Evolutionary conservation across 2,888 invertebrate species (phyloP).

Genomic region (Pantelozetes paolii): DNA sequence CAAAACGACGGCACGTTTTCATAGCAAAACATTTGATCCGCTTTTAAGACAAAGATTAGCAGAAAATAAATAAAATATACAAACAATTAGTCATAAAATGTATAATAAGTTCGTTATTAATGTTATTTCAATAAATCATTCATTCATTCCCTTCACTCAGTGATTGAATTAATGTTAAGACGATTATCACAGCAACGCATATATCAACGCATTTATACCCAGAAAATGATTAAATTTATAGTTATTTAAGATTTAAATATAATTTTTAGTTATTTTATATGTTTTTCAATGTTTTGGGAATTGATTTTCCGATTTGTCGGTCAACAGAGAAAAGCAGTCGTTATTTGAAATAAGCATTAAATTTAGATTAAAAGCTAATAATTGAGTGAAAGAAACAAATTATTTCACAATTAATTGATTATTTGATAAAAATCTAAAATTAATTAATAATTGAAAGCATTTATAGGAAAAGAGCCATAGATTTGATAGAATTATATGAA

Average conservation of each 20-base stretch:
- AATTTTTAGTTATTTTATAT: too few relatives aligned
- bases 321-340: not conserved
- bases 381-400: not conserved
- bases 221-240: slow-evolving; percentile 14
- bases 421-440: slow-evolving; percentile 30
- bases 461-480: too few relatives aligned
- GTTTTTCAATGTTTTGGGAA: not conserved
- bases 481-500: too few relatives aligned
- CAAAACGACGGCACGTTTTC: too few relatives aligned
- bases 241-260: not conserved
- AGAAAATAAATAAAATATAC: not conserved
- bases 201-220: slow-evolving; percentile 31
- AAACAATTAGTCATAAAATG: slow-evolving; percentile 2
- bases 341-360: not conserved
- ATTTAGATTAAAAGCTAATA: too few relatives aligned
- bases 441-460: too few relatives aligned
- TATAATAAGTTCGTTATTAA: slow-evolving; percentile 37
- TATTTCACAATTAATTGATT: not conserved
- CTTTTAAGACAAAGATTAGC: not conserved
- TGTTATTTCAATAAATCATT: slow-evolving; percentile 21
- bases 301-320: not conserved
- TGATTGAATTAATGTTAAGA: slow-evolving; percentile 33
- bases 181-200: slow-evolving; percentile 35
- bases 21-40: not conserved
- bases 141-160: slow-evolving; percentile 25